Base-by-base conservation (phyloP, 1,140 invertebrate genomes). In the Papilio helenus region DNA sequence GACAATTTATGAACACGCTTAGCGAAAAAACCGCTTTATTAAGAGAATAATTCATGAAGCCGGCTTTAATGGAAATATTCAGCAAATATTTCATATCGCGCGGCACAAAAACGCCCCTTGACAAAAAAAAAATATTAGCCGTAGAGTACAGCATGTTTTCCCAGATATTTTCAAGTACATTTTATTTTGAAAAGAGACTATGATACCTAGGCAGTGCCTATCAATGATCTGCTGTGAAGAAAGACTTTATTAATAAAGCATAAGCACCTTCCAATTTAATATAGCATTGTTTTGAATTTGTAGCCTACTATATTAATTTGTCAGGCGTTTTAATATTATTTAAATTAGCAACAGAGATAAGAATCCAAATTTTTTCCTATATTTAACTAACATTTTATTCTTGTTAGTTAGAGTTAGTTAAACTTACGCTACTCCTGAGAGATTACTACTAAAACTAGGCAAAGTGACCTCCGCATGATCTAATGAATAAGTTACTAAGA, bases 41-140 rank as follows among this genome's bases (percentile, higher is more conserved):
- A 85, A 81, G 65, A 73, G 82, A 85, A 86, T 86, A 86, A 85
- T 82, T 86, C 85, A 85, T 82, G 80, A 82, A 82, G 55, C 79
- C 72, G 18, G 74, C 80, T 79, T 83, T 79, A 83, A 79, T 80
- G 79, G 76, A 82, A 73, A 81, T 84, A 86, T 84, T 84, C 83
- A 79, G 72, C 71, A 76, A 81, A 86, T 84, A 82, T 73, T 73
- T 73, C 44, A 73, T 73, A 73, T 49, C 10, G 39, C 42, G 20
- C 42, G 18, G 20, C 72, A 49, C 72, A 49, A 73, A 73, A 73
- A 73, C 44, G 72, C 20, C 72, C 23, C 20, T 73, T 73, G 72
- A 73, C 20, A 73, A 42, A 73, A 73, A 73, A n/a, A 73, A 73
- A 23, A 73, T 49, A 23, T 73, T 42, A n/a, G 39, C 39, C 34